Evolutionary conservation across 2,888 invertebrate species (phyloP).

Genomic region (Xanthostigma xanthostigma): DNA sequence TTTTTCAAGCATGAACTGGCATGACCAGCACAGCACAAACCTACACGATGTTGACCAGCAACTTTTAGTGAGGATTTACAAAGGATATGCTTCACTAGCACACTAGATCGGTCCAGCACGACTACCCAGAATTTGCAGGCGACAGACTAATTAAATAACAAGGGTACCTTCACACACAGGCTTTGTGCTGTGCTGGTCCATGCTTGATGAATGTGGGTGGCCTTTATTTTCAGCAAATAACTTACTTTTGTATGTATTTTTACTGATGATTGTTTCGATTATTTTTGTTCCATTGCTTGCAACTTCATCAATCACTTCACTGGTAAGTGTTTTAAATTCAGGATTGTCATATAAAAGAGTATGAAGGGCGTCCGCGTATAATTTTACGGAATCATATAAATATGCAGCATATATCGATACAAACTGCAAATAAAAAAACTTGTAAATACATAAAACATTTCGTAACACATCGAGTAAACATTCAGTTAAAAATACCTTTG

Average conservation of each 20-base stretch:
- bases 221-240: conserved; percentile 14
- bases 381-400: conserved; percentile 83
- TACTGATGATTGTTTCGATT: conserved; percentile 71
- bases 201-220: no score
- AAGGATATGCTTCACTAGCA: no score
- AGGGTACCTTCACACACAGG: no score
- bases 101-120: no score
- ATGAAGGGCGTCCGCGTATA: conserved; percentile 79
- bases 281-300: conserved; percentile 78
- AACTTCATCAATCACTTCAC: conserved; percentile 46
- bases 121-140: no score
- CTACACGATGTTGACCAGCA: no score
- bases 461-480: conserved; percentile 2
- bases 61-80: no score
- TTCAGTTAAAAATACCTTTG: conserved; percentile 21
- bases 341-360: conserved; percentile 39
- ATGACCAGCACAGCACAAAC: no score
- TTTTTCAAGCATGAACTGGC: no score
- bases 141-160: no score
- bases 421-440: conserved; percentile 41
- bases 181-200: no score
- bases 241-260: conserved; percentile 77
- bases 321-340: conserved; percentile 35
- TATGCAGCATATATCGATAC: conserved; percentile 86
- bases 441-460: not conserved